These are phyloP conservation scores for Zosterops pallidus DNA, from an alignment of 2,113 vertebrate genomes.

Conservation along the genomic window DNA sequence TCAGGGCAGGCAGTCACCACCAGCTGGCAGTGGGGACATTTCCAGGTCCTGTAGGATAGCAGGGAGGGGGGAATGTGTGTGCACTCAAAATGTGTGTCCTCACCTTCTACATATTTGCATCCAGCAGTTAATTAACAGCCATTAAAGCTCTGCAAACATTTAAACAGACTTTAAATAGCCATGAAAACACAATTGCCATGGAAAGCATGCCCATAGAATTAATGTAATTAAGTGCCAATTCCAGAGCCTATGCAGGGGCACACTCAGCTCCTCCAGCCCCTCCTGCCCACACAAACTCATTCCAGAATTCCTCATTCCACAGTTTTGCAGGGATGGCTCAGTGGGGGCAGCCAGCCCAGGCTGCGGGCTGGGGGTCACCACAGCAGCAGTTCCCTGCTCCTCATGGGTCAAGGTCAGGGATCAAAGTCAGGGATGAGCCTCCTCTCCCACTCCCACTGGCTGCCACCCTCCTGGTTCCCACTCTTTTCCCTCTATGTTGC, in stretches of 20 bases:
- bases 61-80: fast-evolving
- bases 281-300: neutral
- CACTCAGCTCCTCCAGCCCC: neutral
- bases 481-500: neutral
- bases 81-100: neutral
- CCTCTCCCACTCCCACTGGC: neutral
- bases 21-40: neutral
- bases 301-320: neutral
- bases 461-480: neutral
- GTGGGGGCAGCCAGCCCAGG: neutral
- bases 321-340: neutral
- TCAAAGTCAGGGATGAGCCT: fast-evolving
- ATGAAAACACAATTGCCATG: conserved; percentile 55
- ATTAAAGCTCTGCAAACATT: conserved; percentile 71
- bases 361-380: neutral
- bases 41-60: neutral
- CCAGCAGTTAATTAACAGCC: conserved; percentile 68
- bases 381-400: neutral
- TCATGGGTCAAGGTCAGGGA: neutral
- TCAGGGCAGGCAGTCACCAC: neutral
- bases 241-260: neutral
- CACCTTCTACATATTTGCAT: conserved; percentile 45
- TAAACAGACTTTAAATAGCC: conserved; percentile 67
- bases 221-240: conserved; percentile 61
- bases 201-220: conserved; percentile 61